phyloP scores from a whole-genome alignment of 2,113 vertebrate species.

The Paradoxurus hermaphroditus region DNA sequence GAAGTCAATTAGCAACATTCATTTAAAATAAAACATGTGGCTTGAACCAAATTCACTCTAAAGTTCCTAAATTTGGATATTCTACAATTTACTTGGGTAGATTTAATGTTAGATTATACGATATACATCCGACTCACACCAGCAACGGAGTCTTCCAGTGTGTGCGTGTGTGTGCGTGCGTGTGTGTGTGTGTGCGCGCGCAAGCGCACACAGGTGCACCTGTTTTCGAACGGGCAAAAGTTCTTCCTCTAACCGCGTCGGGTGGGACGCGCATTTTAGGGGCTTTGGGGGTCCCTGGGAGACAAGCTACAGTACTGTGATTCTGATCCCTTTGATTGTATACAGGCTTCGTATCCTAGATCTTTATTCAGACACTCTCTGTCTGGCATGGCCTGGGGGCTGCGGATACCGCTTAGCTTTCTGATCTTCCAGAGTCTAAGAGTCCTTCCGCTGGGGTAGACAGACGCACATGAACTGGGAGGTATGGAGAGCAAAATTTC shows the following conservation, averaged over 20 bases:
- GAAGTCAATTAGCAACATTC: background rate
- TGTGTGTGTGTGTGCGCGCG: too few relatives aligned
- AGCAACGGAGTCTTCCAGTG: background rate
- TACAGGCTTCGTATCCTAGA: background rate
- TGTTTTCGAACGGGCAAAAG: background rate
- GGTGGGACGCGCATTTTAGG: background rate
- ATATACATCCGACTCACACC: background rate
- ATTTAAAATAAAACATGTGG: background rate
- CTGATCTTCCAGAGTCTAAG: constrained; percentile 27
- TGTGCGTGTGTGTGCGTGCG: too few relatives aligned
- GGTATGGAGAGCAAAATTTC: background rate
- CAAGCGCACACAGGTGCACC: rapidly evolving
- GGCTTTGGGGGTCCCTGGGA: background rate
- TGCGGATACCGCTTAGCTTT: background rate
- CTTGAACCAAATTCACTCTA: background rate
- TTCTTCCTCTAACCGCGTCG: background rate
- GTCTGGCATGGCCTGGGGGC: constrained; percentile 27
- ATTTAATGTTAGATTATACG: background rate
- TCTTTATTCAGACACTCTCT: constrained; percentile 47
- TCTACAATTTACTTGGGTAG: background rate
- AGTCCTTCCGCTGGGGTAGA: background rate
- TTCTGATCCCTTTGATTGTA: constrained; percentile 45
- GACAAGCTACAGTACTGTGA: background rate
- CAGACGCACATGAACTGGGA: background rate
- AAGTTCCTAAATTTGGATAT: background rate